phyloP scores from a whole-genome alignment of 2,113 vertebrate genomes.

The Mustelus asterias region DNA sequence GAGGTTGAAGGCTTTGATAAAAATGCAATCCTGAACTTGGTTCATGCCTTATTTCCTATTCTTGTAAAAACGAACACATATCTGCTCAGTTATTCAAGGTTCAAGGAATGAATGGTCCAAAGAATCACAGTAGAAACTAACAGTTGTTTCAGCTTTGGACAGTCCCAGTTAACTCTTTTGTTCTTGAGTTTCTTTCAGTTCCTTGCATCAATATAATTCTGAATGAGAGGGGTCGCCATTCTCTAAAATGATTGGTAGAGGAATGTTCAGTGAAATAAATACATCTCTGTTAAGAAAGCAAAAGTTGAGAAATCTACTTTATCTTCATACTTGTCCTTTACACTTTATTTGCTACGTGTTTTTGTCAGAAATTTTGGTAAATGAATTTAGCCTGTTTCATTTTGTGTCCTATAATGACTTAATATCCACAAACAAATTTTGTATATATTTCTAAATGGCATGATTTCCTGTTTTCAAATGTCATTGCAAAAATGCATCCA shows the following conservation, averaged over 20 bases:
- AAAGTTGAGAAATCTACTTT: neutral
- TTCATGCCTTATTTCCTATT: neutral
- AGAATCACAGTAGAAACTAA: neutral
- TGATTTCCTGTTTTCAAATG: constrained; percentile 10
- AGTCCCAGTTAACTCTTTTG: neutral
- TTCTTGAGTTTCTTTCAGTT: neutral
- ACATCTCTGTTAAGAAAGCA: neutral
- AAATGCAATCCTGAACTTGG: neutral
- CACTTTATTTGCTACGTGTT: neutral
- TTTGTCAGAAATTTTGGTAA: neutral
- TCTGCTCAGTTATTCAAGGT: neutral
- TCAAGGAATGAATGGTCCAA: neutral
- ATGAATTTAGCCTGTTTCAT: neutral
- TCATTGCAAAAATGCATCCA: neutral
- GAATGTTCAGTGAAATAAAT: neutral
- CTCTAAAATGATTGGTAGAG: neutral
- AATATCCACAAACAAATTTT: neutral
- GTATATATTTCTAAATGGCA: neutral
- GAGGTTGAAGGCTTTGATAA: neutral
- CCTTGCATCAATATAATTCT: neutral
- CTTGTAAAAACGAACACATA: neutral
- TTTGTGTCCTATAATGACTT: neutral
- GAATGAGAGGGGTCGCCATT: neutral
- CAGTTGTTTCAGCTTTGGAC: neutral
- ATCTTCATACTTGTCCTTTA: neutral